Conservation (phyloP, 92 coral and sea anemone genomes). For the Isaurus tuberculatus region DNA sequence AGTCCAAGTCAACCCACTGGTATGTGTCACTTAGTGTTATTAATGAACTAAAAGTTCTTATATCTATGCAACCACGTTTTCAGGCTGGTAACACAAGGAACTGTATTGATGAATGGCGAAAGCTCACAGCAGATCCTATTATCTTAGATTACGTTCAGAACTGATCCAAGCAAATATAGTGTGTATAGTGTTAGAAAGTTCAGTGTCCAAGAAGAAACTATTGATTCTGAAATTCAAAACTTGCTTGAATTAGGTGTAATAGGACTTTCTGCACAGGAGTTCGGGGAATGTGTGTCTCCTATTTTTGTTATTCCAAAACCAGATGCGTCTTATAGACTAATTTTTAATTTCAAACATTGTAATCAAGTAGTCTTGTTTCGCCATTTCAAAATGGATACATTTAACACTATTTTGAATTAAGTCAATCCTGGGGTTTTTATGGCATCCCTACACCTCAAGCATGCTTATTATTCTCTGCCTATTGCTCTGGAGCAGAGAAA, state of each 20-base stretch:
- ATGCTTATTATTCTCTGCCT: slow-evolving; percentile 43
- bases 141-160: slow-evolving; percentile 56
- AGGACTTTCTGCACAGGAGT: slow-evolving; percentile 44
- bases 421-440: slow-evolving; percentile 48
- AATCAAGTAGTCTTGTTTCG: slow-evolving; percentile 54
- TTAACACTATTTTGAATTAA: slow-evolving; percentile 34
- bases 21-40: slow-evolving; percentile 26
- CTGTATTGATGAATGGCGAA: slow-evolving; percentile 41
- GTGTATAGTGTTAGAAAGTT: slow-evolving; percentile 32
- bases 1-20: slow-evolving; percentile 33
- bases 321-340: slow-evolving; percentile 54
- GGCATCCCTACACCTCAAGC: slow-evolving; percentile 55
- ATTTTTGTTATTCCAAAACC: slow-evolving; percentile 50
- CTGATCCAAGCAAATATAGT: slow-evolving; percentile 56
- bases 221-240: slow-evolving; percentile 42
- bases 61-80: slow-evolving; percentile 45
- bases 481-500: slow-evolving; percentile 54
- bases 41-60: slow-evolving; percentile 22
- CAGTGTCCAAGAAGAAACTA: slow-evolving; percentile 38
- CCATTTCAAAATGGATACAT: slow-evolving; percentile 66
- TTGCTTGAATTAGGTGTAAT: slow-evolving; percentile 48
- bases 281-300: slow-evolving; percentile 55
- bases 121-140: slow-evolving; percentile 52
- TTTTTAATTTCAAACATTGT: slow-evolving; percentile 52
- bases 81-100: slow-evolving; percentile 58